These are phyloP conservation scores for Dynastes grantii DNA, from an alignment of 2,888 invertebrate species.

Conservation along the genomic window DNA sequence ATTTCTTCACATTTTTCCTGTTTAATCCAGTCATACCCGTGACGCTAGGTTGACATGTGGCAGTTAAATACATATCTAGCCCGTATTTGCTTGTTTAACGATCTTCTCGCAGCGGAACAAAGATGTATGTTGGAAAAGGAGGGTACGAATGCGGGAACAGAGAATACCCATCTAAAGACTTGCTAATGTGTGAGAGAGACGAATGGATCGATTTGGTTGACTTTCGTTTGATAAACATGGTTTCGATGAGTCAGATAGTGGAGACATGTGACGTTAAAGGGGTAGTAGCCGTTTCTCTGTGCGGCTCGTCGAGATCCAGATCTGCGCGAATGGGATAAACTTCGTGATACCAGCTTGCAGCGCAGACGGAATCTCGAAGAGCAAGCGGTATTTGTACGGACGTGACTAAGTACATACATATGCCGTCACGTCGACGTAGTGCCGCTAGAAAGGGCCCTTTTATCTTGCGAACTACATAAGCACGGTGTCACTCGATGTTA, in stretches of 20 bases:
- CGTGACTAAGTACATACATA: constrained; percentile 36
- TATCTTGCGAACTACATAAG: constrained; percentile 12
- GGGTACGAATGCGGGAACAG: background rate
- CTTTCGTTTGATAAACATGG: constrained; percentile 38
- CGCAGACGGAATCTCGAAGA: constrained; percentile 20
- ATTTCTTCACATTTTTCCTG: constrained; percentile 33
- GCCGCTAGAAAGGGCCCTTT: constrained; percentile 14
- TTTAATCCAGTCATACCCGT: constrained; percentile 40
- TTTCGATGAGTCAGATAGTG: constrained; percentile 44
- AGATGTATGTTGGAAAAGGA: constrained; percentile 3
- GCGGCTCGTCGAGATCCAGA: constrained; percentile 9
- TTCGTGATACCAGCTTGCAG: constrained; percentile 7
- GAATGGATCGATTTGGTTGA: constrained; percentile 23
- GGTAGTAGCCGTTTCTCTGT: constrained; percentile 27
- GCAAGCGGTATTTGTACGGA: constrained; percentile 35
- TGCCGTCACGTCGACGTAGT: background rate
- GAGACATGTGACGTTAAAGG: constrained; percentile 34
- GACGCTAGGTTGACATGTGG: constrained; percentile 38
- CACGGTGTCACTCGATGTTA: constrained; percentile 23
- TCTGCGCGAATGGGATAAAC: constrained; percentile 22
- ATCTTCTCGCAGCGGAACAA: constrained; percentile 11
- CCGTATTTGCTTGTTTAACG: constrained; percentile 45
- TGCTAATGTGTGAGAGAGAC: constrained; percentile 25
- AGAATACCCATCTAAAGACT: background rate
- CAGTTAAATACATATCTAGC: constrained; percentile 38